These are phyloP conservation scores for Agrotis segetum DNA, from an alignment of 2,888 invertebrate genomes.

Conservation along the genomic window DNA sequence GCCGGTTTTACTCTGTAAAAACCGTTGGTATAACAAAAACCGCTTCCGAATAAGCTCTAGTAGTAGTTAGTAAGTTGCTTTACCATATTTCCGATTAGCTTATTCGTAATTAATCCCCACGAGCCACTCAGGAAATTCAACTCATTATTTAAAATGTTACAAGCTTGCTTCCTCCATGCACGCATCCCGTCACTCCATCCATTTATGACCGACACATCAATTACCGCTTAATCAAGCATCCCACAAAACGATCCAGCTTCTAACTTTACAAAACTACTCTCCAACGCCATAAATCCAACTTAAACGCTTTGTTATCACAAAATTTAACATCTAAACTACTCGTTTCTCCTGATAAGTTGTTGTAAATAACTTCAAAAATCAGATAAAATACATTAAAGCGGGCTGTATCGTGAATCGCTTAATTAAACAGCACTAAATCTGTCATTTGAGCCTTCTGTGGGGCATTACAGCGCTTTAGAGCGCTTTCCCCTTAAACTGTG, in stretches of 20 bases:
- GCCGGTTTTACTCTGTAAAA: too few species aligned
- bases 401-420: constrained; percentile 82
- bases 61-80: neutral
- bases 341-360: constrained; percentile 66
- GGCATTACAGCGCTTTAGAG: constrained; percentile 79
- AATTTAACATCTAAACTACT: constrained; percentile 60
- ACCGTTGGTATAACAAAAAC: too few species aligned
- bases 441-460: constrained; percentile 83
- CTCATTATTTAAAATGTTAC: constrained; percentile 33
- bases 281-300: constrained; percentile 51
- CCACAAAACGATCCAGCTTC: constrained; percentile 29
- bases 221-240: constrained; percentile 36
- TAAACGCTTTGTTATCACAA: constrained; percentile 62
- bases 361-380: constrained; percentile 82
- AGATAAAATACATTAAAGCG: constrained; percentile 78
- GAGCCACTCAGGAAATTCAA: constrained; percentile 9
- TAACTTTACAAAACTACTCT: constrained; percentile 28
- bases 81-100: constrained; percentile 10
- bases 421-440: constrained; percentile 88
- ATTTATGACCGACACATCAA: constrained; percentile 23
- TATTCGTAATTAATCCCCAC: constrained; percentile 17
- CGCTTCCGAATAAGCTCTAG: neutral
- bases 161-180: constrained; percentile 14
- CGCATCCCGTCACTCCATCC: constrained; percentile 32
- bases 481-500: constrained; percentile 81